Conservation (phyloP, 2,797 vertebrate genomes). For the Phylloscopus collybita region DNA sequence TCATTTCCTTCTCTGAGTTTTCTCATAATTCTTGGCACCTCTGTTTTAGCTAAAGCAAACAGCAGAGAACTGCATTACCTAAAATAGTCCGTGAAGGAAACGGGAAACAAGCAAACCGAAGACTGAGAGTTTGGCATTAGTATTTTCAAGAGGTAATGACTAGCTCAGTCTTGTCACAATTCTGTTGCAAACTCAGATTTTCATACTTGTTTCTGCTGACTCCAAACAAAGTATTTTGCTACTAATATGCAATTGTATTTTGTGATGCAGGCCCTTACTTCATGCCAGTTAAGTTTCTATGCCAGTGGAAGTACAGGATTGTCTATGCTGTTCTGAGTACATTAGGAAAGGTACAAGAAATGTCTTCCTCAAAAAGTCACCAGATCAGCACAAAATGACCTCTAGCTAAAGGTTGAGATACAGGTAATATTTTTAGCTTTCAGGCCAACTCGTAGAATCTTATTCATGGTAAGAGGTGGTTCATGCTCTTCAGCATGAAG, state of each 20-base stretch:
- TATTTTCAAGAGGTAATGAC: slow-evolving; percentile 34
- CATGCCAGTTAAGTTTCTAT: neutral
- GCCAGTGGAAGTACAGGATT: neutral
- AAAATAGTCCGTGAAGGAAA: slow-evolving; percentile 5
- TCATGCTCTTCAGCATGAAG: neutral
- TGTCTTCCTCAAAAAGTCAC: neutral
- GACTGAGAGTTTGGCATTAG: neutral
- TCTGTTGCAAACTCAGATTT: neutral
- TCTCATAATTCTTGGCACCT: neutral
- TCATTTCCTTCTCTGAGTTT: neutral
- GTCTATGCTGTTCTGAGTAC: neutral
- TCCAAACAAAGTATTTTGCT: neutral
- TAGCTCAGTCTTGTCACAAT: slow-evolving; percentile 7
- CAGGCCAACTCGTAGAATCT: neutral
- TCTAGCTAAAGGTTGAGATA: neutral
- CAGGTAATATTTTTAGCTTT: slow-evolving; percentile 6
- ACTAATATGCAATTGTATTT: neutral
- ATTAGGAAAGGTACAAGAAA: neutral
- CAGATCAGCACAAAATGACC: neutral
- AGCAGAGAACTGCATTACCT: neutral
- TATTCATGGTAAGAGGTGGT: slow-evolving; percentile 1
- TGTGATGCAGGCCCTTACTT: slow-evolving; percentile 1
- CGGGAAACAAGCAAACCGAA: neutral
- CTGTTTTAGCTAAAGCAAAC: neutral
- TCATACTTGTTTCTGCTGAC: slow-evolving; percentile 32